Conservation (phyloP, 2,113 vertebrate genomes). For the Siphamia tubifer region DNA sequence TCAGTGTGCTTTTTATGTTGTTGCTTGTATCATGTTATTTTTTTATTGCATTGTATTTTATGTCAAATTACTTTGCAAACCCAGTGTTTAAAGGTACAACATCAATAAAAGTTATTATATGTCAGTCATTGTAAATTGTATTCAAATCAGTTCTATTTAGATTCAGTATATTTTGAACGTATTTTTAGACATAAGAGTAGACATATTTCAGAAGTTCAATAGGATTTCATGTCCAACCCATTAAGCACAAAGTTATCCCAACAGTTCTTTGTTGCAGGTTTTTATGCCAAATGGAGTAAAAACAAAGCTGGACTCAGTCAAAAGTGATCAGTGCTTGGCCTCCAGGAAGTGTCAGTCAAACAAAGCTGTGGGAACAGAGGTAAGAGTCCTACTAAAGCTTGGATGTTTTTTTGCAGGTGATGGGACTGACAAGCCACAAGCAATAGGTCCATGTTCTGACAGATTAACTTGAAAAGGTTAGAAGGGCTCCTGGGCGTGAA, state of each 20-base stretch:
- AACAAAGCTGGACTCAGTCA: slow-evolving; percentile 23
- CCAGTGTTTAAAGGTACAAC: no score
- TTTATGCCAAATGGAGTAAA: slow-evolving; percentile 2
- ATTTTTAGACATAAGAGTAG: no score
- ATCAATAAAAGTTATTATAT: no score
- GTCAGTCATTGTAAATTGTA: no score
- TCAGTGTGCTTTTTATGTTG: no score
- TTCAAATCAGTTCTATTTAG: no score
- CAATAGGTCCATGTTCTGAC: slow-evolving; percentile 7
- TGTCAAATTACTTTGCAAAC: no score
- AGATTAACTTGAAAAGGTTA: slow-evolving; percentile 20
- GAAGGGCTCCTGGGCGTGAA: neutral
- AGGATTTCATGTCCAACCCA: neutral
- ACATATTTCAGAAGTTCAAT: no score
- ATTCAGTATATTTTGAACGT: no score
- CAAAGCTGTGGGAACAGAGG: slow-evolving; percentile 10
- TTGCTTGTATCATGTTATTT: no score
- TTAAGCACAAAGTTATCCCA: neutral
- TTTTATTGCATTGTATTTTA: no score
- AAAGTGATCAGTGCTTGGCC: neutral
- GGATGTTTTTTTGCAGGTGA: slow-evolving; percentile 15
- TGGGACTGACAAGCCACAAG: slow-evolving; percentile 6
- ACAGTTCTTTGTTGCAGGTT: neutral
- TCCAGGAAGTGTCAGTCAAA: slow-evolving; percentile 25
- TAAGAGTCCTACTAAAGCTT: neutral